Percentiles rank a stretch among this genome's conserved stretches.
Evolutionary conservation across 2,113 vertebrate species (phyloP).

Genomic region (Amphiprion ocellaris): DNA sequence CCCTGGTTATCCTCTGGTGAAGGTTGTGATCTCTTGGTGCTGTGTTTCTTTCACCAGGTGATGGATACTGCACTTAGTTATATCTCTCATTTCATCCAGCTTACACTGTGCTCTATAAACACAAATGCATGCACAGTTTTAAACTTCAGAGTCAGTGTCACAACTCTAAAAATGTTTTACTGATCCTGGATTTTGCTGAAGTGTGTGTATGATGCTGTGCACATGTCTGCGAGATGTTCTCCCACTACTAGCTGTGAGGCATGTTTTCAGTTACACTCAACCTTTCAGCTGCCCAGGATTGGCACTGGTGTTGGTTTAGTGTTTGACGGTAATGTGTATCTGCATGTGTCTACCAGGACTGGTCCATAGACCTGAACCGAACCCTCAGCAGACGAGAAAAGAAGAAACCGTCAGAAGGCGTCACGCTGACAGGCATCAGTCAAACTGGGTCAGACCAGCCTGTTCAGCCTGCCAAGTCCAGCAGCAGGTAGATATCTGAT

Average conservation of each 20-base stretch:
- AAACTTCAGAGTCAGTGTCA: background rate
- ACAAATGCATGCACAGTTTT: conserved; percentile 29
- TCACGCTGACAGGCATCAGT: conserved; percentile 94
- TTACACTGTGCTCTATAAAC: conserved; percentile 11
- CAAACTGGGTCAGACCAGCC: conserved; percentile 90
- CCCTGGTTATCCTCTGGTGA: conserved; percentile 34
- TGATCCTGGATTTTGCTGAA: conserved; percentile 12
- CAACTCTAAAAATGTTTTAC: conserved; percentile 11
- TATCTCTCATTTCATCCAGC: conserved; percentile 15
- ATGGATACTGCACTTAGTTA: conserved; percentile 26
- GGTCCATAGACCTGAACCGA: conserved; percentile 95
- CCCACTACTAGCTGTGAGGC: background rate
- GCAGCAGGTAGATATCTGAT: conserved; percentile 83
- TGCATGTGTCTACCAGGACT: conserved; percentile 86
- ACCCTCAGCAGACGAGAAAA: conserved; percentile 94
- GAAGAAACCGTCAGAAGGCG: conserved; percentile 92
- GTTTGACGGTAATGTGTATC: conserved; percentile 6
- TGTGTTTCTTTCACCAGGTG: conserved; percentile 51
- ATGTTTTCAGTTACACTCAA: conserved; percentile 9
- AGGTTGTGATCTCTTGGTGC: conserved; percentile 30
- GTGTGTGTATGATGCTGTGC: conserved; percentile 47
- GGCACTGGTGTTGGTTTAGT: background rate
- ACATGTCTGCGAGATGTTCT: conserved; percentile 21
- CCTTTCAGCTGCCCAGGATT: background rate
- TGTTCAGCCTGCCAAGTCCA: conserved; percentile 85